Conservation (phyloP, 2,797 vertebrate genomes). For the Thaleichthys pacificus region DNA sequence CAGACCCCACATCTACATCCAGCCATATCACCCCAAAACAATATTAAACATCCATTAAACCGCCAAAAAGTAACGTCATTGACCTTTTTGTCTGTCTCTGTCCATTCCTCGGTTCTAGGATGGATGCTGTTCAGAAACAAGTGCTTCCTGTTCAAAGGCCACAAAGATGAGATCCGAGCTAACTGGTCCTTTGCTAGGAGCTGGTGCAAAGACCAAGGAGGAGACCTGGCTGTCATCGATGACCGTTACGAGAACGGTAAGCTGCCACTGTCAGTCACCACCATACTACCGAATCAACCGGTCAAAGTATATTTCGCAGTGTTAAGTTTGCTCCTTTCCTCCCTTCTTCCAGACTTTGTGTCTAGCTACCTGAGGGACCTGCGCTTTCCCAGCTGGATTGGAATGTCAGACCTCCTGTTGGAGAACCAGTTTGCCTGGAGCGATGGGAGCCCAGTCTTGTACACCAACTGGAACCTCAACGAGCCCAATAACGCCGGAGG, state of each 20-base stretch:
- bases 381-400: slow-evolving; percentile 71
- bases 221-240: slow-evolving; percentile 74
- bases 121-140: slow-evolving; percentile 76
- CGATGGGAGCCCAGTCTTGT: slow-evolving; percentile 75
- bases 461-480: slow-evolving; percentile 76
- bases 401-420: slow-evolving; percentile 66
- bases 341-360: slow-evolving; percentile 70
- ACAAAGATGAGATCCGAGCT: slow-evolving; percentile 53
- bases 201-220: slow-evolving; percentile 69
- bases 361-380: slow-evolving; percentile 76
- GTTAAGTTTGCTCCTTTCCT: background rate
- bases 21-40: background rate
- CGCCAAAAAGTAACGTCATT: background rate
- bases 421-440: slow-evolving; percentile 78
- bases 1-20: background rate
- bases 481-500: slow-evolving; percentile 78
- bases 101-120: slow-evolving; percentile 47
- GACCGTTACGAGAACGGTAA: slow-evolving; percentile 77
- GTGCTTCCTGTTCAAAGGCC: slow-evolving; percentile 78
- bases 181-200: slow-evolving; percentile 68
- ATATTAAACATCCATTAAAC: too few species aligned
- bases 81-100: too few species aligned
- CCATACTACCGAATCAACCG: background rate
- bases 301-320: background rate
- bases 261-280: too few species aligned